Conservation (phyloP, 1,140 invertebrate genomes). For the Drosophila littoralis region DNA sequence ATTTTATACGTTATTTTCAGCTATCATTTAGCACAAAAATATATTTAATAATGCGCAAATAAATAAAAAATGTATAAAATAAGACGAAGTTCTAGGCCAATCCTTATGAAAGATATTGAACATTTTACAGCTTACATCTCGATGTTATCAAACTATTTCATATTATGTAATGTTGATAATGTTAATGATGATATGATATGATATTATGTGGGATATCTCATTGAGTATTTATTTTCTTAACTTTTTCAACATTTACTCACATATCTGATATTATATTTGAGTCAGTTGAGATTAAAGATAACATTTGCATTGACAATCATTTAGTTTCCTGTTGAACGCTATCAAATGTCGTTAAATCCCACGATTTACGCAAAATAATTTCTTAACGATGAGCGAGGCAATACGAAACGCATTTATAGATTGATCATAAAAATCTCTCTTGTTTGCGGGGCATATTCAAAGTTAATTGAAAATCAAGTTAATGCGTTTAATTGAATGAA, state of each 20-base stretch:
- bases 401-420: constrained; percentile 19
- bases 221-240: background rate
- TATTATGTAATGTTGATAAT: too few relatives aligned
- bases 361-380: constrained; percentile 14
- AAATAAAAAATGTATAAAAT: too few relatives aligned
- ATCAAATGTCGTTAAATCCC: constrained; percentile 9
- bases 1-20: background rate
- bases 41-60: too few relatives aligned
- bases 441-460: constrained; percentile 64
- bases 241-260: background rate
- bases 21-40: background rate
- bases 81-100: too few relatives aligned
- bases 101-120: too few relatives aligned
- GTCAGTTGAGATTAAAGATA: background rate
- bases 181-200: too few relatives aligned
- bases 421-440: constrained; percentile 60
- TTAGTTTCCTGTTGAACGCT: constrained; percentile 2
- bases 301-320: background rate
- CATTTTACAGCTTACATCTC: too few relatives aligned
- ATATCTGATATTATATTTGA: background rate
- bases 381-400: constrained; percentile 7
- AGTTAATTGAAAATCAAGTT: constrained; percentile 83
- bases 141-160: too few relatives aligned
- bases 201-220: too few relatives aligned
- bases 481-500: constrained; percentile 79